Percentiles rank a stretch among this genome's conserved stretches.
These are phyloP conservation scores for Chaetodon trifascialis DNA, from an alignment of 2,113 vertebrate genomes.

Conservation along the genomic window DNA sequence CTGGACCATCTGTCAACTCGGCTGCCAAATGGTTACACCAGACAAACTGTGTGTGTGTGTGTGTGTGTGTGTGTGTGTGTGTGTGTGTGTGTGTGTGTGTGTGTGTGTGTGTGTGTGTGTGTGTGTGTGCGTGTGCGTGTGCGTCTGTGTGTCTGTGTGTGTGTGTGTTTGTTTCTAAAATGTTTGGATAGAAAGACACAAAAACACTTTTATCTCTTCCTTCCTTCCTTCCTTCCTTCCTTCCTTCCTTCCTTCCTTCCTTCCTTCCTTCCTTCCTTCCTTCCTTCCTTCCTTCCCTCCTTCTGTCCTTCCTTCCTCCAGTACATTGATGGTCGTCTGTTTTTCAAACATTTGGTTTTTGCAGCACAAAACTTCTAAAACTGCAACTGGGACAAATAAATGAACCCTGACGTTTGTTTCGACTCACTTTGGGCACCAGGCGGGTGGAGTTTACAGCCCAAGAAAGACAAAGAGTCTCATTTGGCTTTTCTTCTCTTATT, in stretches of 20 bases:
- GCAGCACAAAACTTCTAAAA: neutral
- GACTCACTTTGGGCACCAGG: neutral
- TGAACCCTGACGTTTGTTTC: conserved; percentile 4
- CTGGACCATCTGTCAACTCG: conserved; percentile 49
- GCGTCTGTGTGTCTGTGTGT: neutral
- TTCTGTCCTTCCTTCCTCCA: neutral
- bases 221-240: neutral
- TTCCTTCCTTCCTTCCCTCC: neutral
- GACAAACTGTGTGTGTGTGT: conserved; percentile 1
- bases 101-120: too few relatives aligned
- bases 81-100: neutral
- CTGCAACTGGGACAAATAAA: conserved; percentile 12
- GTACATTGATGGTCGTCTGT: neutral
- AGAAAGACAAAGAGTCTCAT: neutral
- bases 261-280: neutral
- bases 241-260: neutral
- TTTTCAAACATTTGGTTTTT: conserved; percentile 10
- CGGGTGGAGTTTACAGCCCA: conserved; percentile 10
- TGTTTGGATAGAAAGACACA: neutral
- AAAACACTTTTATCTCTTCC: neutral
- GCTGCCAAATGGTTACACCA: conserved; percentile 10
- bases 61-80: neutral
- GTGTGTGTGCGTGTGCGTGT: neutral
- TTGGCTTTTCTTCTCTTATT: too few relatives aligned
- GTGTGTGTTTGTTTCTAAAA: too few relatives aligned